These are phyloP conservation scores for Eupithecia centaureata DNA, from an alignment of 2,888 invertebrate species.

Conservation along the genomic window DNA sequence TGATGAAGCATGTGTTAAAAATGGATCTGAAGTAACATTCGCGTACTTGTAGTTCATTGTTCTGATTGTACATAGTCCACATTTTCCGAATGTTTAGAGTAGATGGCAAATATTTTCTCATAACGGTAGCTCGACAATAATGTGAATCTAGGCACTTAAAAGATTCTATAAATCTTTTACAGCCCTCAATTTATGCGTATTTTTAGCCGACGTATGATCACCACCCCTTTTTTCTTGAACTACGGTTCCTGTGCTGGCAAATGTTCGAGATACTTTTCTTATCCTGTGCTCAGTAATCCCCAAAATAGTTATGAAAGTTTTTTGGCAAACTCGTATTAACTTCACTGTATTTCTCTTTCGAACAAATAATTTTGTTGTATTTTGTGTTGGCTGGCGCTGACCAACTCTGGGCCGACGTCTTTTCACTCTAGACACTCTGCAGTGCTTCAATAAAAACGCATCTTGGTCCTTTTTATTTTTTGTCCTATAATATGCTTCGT, in stretches of 20 bases:
- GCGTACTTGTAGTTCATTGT: conserved; percentile 23
- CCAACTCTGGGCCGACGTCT: conserved; percentile 34
- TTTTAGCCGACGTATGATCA: too few relatives aligned
- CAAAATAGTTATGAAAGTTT: too few relatives aligned
- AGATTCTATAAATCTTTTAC: too few relatives aligned
- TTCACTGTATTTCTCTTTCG: too few relatives aligned
- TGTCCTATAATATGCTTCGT: conserved; percentile 33
- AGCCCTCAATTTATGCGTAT: too few relatives aligned
- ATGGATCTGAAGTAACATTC: conserved; percentile 37
- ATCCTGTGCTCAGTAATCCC: conserved; percentile 34
- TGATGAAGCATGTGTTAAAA: conserved; percentile 37
- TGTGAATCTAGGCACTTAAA: too few relatives aligned
- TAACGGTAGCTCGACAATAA: too few relatives aligned
- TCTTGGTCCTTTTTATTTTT: conserved; percentile 40
- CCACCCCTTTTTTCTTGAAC: conserved; percentile 41
- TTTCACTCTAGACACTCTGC: conserved; percentile 21
- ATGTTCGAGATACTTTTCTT: conserved; percentile 36
- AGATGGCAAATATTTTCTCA: too few relatives aligned
- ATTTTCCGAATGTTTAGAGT: too few relatives aligned
- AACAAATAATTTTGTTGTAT: conserved; percentile 33
- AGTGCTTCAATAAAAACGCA: conserved; percentile 37
- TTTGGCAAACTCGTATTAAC: too few relatives aligned
- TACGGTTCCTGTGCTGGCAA: conserved; percentile 34
- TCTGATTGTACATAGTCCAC: conserved; percentile 27
- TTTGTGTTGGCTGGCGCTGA: conserved; percentile 34